phyloP scores from a whole-genome alignment of 2,797 vertebrate species.

The Spizella passerina region DNA sequence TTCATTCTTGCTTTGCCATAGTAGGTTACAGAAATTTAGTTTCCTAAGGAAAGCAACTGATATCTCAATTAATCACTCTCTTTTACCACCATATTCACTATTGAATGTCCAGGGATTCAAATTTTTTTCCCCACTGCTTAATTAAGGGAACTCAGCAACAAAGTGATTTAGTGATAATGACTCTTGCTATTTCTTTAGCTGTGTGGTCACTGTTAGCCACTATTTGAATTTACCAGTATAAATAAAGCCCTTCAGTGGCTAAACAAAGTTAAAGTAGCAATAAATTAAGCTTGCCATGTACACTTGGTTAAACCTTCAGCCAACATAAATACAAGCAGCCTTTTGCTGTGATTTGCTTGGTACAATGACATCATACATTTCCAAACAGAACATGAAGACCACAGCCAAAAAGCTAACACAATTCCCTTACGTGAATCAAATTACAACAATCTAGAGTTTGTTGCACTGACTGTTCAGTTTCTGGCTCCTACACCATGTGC shows the following conservation, averaged over 20 bases:
- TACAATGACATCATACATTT: conserved; percentile 80
- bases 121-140: neutral
- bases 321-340: conserved; percentile 78
- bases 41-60: conserved; percentile 64
- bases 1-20: conserved; percentile 56
- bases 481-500: conserved; percentile 49
- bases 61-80: conserved; percentile 73
- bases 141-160: conserved; percentile 77
- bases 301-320: conserved; percentile 73
- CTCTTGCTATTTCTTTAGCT: conserved; percentile 73
- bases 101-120: conserved; percentile 54
- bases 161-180: conserved; percentile 78
- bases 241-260: conserved; percentile 78
- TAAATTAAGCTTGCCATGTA: conserved; percentile 76
- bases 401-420: conserved; percentile 64
- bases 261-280: conserved; percentile 79
- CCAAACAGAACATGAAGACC: conserved; percentile 69
- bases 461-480: conserved; percentile 41
- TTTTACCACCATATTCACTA: conserved; percentile 56
- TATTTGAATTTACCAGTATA: conserved; percentile 79
- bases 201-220: conserved; percentile 73
- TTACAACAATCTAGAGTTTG: conserved; percentile 69
- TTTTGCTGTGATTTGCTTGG: conserved; percentile 72
- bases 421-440: conserved; percentile 75
- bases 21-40: conserved; percentile 61